Base-by-base conservation (phyloP, 2,797 vertebrate genomes). In the Meda fulgida region DNA sequence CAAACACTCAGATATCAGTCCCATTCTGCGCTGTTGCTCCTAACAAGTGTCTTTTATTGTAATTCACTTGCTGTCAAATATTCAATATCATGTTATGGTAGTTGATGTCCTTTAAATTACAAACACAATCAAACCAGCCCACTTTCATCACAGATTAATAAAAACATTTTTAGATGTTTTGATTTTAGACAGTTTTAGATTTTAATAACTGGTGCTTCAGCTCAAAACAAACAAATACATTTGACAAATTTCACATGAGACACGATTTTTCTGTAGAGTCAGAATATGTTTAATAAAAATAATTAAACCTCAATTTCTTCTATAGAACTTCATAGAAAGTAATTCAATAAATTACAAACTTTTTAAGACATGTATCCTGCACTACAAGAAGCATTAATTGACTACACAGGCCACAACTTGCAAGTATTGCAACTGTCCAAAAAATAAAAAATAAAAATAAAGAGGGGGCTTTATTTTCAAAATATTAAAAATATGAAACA, bases 241-340 rank as follows among this genome's bases (percentile, higher is more conserved):
- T 63, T 40, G 60, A 60, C 78, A 69, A 79, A 82, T 66, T 40
- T 71, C 48, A 85, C 75, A 87, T 70, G 95, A 93, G 90, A 95
- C 96, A 73, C 40, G 77, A 73, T 51, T 70, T 93, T 95, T 93
- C 93, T 95, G 93, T 96, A 97, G 98, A 98, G 96, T 99, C 97
- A 99, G 97, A 99, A 99, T 98, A 99, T 98, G 97, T 99, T 99
- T 99, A 99, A 99, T 99, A 99, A 99, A 99, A 99, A 99, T 99
- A 99, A 99, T 99, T 99, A 98, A 99, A 98, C 97, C 97, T 99
- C 97, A 97, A 97, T 99, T 98, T 99, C 97, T 97, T 98, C 97
- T 99, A 98, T 99, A 99, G 97, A 98, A 99, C 97, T 98, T 98
- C 97, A 99, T 99, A 99, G 97, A 99, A 99, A 99, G 97, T 97